Evolutionary conservation across 1,140 invertebrate species (phyloP).

Genomic region (Meloidogyne exigua): DNA sequence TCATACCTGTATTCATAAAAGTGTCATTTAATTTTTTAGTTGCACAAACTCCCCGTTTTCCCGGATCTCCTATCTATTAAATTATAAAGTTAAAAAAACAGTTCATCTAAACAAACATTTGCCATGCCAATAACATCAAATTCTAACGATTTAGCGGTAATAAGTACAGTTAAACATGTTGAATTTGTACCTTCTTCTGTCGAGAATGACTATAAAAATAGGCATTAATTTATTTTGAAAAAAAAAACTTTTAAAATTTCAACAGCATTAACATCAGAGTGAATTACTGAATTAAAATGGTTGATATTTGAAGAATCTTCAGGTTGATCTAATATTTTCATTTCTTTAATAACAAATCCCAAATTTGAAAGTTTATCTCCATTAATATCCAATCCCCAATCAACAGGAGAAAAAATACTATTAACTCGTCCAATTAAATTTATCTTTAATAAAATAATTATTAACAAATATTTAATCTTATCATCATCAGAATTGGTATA

Average conservation of each 20-base stretch:
- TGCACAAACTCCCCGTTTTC: conserved; percentile 37
- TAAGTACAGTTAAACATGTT: conserved; percentile 43
- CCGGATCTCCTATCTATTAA: conserved; percentile 15
- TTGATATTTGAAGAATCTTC: background rate
- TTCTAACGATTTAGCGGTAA: conserved; percentile 45
- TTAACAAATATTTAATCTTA: no score
- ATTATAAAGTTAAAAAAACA: background rate
- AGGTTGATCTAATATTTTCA: conserved; percentile 48
- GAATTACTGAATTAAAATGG: conserved; percentile 40
- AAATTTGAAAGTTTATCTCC: conserved; percentile 42
- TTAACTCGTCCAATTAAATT: conserved; percentile 53
- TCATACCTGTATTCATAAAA: conserved; percentile 33
- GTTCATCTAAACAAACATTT: conserved; percentile 19
- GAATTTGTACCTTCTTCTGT: conserved; percentile 43
- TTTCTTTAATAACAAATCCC: conserved; percentile 50
- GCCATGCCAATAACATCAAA: conserved; percentile 44
- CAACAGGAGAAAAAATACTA: conserved; percentile 41
- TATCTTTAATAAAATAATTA: conserved; percentile 32
- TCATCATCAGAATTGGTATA: no score
- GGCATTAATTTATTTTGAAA: conserved; percentile 8
- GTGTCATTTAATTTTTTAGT: conserved; percentile 23
- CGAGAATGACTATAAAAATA: conserved; percentile 48
- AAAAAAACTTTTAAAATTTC: conserved; percentile 28
- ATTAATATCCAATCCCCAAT: conserved; percentile 45
- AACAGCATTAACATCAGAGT: conserved; percentile 26